Percentiles rank a stretch among this genome's conserved stretches.
Evolutionary conservation across 2,888 invertebrate species (phyloP).

Genomic region (Agrotis puta): DNA sequence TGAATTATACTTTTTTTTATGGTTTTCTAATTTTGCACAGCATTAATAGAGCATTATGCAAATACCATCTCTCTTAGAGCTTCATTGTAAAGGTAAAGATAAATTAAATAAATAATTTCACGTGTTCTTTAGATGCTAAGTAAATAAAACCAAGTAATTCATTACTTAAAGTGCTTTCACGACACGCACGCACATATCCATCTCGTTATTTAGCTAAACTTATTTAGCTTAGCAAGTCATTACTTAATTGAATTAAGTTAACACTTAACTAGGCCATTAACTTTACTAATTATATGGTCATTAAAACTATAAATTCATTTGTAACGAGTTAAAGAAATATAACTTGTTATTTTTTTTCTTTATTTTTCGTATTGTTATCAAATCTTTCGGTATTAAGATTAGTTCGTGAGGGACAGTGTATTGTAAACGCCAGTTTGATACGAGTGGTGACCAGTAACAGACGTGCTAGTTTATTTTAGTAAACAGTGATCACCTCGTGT

Average conservation of each 20-base stretch:
- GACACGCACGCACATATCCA: constrained; percentile 5
- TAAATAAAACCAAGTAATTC: constrained; percentile 16
- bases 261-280: neutral
- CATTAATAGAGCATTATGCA: no score
- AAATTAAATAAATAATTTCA: constrained; percentile 12
- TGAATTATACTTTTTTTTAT: no score
- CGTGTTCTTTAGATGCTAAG: neutral
- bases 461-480: constrained; percentile 51
- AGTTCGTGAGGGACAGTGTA: constrained; percentile 11
- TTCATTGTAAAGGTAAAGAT: constrained; percentile 4
- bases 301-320: neutral
- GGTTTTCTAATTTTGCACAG: no score
- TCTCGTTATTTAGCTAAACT: neutral
- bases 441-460: constrained; percentile 44
- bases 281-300: neutral
- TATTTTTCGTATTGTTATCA: constrained; percentile 26
- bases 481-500: constrained; percentile 47
- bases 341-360: neutral
- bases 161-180: constrained; percentile 29
- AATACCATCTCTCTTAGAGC: neutral
- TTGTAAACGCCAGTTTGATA: constrained; percentile 53
- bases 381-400: constrained; percentile 13
- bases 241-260: constrained; percentile 40
- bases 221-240: constrained; percentile 18
- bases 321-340: neutral